Percentiles rank a stretch among this genome's conserved stretches.
These are phyloP conservation scores for Aphidius ervi DNA, from an alignment of 1,140 invertebrate genomes.

Conservation along the genomic window DNA sequence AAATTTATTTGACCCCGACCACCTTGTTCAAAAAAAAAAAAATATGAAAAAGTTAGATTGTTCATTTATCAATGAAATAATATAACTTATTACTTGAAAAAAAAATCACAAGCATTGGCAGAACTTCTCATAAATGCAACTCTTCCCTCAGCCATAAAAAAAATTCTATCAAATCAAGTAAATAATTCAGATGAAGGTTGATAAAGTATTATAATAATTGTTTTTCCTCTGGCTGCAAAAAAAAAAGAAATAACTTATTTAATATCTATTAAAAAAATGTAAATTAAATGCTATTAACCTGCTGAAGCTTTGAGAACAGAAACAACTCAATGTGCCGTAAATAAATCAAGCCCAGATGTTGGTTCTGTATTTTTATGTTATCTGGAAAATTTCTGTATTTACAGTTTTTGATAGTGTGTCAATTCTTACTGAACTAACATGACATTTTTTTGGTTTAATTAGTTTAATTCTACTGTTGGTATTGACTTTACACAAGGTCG, in stretches of 20 bases:
- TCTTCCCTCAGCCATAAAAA: slow-evolving; percentile 88
- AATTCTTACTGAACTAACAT: too few relatives aligned
- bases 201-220: slow-evolving; percentile 91
- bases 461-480: too few relatives aligned
- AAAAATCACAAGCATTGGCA: slow-evolving; percentile 75
- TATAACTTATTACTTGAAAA: too few relatives aligned
- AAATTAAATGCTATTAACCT: slow-evolving; percentile 26
- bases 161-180: slow-evolving; percentile 84
- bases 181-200: slow-evolving; percentile 94
- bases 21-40: slow-evolving; percentile 46
- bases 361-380: too few relatives aligned
- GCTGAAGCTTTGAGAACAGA: slow-evolving; percentile 77
- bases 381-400: too few relatives aligned
- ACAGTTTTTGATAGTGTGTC: too few relatives aligned
- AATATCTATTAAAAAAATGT: not conserved
- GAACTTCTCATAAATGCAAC: slow-evolving; percentile 85
- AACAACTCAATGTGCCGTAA: slow-evolving; percentile 85
- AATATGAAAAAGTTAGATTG: too few relatives aligned
- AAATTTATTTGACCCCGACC: slow-evolving; percentile 48
- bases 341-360: slow-evolving; percentile 83
- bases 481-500: too few relatives aligned
- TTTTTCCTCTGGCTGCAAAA: slow-evolving; percentile 65
- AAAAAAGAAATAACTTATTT: too few relatives aligned
- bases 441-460: too few relatives aligned
- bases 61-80: too few relatives aligned